phyloP scores from a whole-genome alignment of 2,797 vertebrate species.

The Myripristis murdjan region DNA sequence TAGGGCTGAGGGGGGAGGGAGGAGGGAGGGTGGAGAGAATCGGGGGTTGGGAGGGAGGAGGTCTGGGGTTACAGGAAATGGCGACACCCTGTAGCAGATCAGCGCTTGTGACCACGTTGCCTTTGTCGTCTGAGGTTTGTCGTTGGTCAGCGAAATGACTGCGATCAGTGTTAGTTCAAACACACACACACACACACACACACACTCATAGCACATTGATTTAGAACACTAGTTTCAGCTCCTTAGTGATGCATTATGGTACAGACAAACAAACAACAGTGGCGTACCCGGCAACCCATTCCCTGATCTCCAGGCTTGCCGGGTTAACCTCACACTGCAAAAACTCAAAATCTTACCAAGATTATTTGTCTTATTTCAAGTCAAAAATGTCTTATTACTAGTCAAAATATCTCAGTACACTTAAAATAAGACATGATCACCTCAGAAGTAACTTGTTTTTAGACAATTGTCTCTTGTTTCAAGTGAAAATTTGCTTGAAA shows the following conservation, averaged over 20 bases:
- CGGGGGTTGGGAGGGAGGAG: neutral
- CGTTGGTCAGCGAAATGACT: conserved; percentile 36
- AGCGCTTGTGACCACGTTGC: conserved; percentile 59
- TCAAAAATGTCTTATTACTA: too few relatives aligned
- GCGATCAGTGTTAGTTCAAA: conserved; percentile 29
- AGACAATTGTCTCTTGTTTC: too few relatives aligned
- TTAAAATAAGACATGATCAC: too few relatives aligned
- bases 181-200: conserved; percentile 14
- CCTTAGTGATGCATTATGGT: conserved; percentile 32
- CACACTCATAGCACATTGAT: conserved; percentile 27
- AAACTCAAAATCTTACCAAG: too few relatives aligned
- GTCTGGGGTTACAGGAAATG: neutral
- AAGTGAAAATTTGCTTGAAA: too few relatives aligned
- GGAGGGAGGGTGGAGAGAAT: too few relatives aligned
- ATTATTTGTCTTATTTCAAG: too few relatives aligned
- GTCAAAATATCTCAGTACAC: too few relatives aligned
- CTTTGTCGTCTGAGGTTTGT: conserved; percentile 52
- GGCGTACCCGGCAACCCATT: conserved; percentile 40
- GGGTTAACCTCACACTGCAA: too few relatives aligned
- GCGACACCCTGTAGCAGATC: conserved; percentile 14
- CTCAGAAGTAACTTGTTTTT: too few relatives aligned
- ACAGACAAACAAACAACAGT: conserved; percentile 22
- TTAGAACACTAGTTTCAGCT: conserved; percentile 32
- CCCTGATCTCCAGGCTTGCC: neutral
- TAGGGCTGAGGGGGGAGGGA: neutral